A percentile compares a stretch with the other conserved stretches of the same genome.
These are phyloP conservation scores for Tanypteryx hageni DNA, from an alignment of 2,888 invertebrate genomes.

Conservation along the genomic window DNA sequence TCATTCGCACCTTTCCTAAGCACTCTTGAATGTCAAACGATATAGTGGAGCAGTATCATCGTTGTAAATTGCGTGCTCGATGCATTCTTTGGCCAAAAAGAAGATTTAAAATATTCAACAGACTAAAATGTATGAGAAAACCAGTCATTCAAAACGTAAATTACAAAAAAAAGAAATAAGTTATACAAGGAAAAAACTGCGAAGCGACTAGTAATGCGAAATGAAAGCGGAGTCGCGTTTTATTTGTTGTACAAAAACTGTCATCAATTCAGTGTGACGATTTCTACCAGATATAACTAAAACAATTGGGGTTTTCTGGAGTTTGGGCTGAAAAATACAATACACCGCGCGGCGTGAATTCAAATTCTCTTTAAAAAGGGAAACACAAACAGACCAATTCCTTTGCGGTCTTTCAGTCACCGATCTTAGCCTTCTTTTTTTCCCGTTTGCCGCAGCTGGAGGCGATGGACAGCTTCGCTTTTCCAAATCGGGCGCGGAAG, in stretches of 20 bases:
- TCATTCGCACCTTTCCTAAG: too few species aligned
- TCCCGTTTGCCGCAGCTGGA: not conserved
- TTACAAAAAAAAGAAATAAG: not conserved
- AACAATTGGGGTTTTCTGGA: not conserved
- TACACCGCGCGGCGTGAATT: not conserved
- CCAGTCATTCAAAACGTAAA: too few species aligned
- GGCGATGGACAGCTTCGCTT: slow-evolving; percentile 12
- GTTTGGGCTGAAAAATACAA: not conserved
- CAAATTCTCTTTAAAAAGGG: not conserved
- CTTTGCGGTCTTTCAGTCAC: not conserved
- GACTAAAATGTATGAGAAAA: too few species aligned
- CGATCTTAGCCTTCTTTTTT: not conserved
- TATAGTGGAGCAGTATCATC: too few species aligned
- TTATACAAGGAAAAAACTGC: not conserved
- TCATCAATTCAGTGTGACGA: not conserved
- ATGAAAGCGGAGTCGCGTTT: not conserved
- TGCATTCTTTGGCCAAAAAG: too few species aligned
- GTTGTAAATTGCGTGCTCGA: too few species aligned
- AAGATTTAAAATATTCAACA: too few species aligned
- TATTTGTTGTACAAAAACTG: not conserved
- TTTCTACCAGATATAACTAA: not conserved
- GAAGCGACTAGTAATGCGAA: not conserved
- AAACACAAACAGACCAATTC: not conserved
- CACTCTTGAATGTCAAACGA: too few species aligned
- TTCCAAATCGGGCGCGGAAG: slow-evolving; percentile 7